Percentiles rank a stretch among this genome's conserved stretches.
Conservation (phyloP, 2,113 vertebrate species). For the Gopherus flavomarginatus region DNA sequence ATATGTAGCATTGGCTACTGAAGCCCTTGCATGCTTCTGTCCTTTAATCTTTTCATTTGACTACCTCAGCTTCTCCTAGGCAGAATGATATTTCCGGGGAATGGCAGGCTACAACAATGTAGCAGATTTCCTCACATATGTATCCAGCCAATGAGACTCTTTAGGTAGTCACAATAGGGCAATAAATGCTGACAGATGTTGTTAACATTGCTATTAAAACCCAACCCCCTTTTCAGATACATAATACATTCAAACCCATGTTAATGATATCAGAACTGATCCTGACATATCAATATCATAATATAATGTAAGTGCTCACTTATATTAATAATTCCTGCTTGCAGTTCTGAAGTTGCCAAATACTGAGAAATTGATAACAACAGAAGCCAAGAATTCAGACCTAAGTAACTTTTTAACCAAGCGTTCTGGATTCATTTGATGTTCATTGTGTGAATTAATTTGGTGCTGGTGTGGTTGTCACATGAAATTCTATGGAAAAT, state of each 20-base stretch:
- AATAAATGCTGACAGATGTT: slow-evolving; percentile 67
- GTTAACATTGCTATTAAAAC: slow-evolving; percentile 73
- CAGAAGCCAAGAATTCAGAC: slow-evolving; percentile 1
- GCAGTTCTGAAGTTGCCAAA: slow-evolving; percentile 6
- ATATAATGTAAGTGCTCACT: not conserved
- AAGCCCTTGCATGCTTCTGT: not conserved
- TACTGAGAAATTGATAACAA: slow-evolving; percentile 10
- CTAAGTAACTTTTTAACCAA: not conserved
- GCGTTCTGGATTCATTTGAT: not conserved
- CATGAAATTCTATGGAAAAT: not conserved
- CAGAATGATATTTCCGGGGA: slow-evolving; percentile 19
- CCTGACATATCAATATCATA: not conserved
- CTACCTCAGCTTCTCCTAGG: slow-evolving; percentile 3
- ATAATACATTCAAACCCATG: slow-evolving; percentile 2
- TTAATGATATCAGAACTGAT: slow-evolving; percentile 50
- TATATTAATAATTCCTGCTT: slow-evolving; percentile 34
- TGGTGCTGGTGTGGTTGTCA: not conserved
- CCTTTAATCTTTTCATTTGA: slow-evolving; percentile 25
- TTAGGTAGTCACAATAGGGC: slow-evolving; percentile 29
- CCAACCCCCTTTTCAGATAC: slow-evolving; percentile 44
- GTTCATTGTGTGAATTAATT: not conserved
- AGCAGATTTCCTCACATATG: slow-evolving; percentile 30
- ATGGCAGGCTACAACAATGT: not conserved
- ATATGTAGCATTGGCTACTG: not conserved
- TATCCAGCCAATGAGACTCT: slow-evolving; percentile 60